Evolutionary conservation across 2,888 invertebrate genomes (phyloP).

Genomic region (Morinoia aosen): DNA sequence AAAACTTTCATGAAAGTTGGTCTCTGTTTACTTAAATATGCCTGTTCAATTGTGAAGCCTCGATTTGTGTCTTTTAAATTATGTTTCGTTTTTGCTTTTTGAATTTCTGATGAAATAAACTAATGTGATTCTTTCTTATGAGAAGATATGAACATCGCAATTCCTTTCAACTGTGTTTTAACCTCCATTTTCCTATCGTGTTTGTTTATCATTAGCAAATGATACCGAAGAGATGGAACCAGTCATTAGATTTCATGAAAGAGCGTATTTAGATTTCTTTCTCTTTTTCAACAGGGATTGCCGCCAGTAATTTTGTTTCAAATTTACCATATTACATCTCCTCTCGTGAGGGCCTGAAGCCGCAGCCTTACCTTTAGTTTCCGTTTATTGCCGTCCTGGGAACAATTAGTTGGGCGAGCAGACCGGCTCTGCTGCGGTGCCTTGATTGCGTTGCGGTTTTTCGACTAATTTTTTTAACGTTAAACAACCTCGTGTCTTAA

Average conservation of each 20-base stretch:
- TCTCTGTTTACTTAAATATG: too few species aligned
- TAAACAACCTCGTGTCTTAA: not conserved
- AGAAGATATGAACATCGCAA: too few species aligned
- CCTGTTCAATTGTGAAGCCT: too few species aligned
- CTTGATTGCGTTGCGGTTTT: not conserved
- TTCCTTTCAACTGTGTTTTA: too few species aligned
- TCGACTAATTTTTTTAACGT: not conserved
- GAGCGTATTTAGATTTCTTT: not conserved
- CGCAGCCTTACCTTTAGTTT: not conserved
- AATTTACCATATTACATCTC: not conserved
- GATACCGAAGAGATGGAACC: not conserved
- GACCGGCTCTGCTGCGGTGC: not conserved
- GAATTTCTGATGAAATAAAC: too few species aligned
- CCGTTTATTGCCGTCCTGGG: constrained; percentile 14
- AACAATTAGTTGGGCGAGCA: not conserved
- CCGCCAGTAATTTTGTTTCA: not conserved
- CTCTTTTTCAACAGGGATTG: not conserved
- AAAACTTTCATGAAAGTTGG: too few species aligned
- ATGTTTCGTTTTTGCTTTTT: too few species aligned
- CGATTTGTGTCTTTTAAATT: too few species aligned
- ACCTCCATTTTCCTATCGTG: too few species aligned
- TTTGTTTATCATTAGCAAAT: too few species aligned
- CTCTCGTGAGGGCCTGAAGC: not conserved
- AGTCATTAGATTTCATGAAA: not conserved
- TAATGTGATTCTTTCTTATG: too few species aligned